Evolutionary conservation across 2,797 vertebrate genomes (phyloP).

Genomic region (Acanthurus leucopareius): DNA sequence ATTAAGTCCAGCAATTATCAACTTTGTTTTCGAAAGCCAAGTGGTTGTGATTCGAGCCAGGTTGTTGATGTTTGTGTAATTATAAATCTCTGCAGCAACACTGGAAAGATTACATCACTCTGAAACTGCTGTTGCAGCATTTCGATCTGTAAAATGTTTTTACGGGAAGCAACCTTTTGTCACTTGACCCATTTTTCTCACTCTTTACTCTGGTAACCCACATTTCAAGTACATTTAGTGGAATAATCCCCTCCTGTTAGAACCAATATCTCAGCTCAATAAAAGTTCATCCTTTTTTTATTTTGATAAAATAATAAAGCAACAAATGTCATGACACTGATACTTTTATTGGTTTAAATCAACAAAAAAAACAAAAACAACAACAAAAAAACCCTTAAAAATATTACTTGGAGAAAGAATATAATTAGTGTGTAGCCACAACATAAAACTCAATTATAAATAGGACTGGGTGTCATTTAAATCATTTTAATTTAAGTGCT

Average conservation of each 20-base stretch:
- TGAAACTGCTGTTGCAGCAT: neutral
- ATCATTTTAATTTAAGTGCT: neutral
- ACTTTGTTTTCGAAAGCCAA: neutral
- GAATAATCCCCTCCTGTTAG: neutral
- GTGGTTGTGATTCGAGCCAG: neutral
- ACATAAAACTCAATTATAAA: neutral
- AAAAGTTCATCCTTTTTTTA: neutral
- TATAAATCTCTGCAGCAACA: neutral
- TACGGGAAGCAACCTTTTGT: neutral
- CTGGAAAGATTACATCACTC: constrained; percentile 8
- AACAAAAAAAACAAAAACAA: neutral
- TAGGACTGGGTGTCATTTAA: neutral
- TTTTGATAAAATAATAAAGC: neutral
- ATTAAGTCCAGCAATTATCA: neutral
- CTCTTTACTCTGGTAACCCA: constrained; percentile 22
- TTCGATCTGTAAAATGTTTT: neutral
- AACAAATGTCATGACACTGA: constrained; percentile 1
- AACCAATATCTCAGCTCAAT: neutral
- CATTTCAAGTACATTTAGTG: neutral
- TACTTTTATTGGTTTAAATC: neutral
- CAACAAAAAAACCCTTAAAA: neutral
- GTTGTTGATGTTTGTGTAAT: neutral
- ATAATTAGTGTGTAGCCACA: neutral
- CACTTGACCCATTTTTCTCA: neutral
- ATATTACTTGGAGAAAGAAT: no score